Evolutionary conservation across 1,140 invertebrate species (phyloP), one percentile per base, ranked within the genome.

Genomic region (Drosophila nigromelanica): DNA sequence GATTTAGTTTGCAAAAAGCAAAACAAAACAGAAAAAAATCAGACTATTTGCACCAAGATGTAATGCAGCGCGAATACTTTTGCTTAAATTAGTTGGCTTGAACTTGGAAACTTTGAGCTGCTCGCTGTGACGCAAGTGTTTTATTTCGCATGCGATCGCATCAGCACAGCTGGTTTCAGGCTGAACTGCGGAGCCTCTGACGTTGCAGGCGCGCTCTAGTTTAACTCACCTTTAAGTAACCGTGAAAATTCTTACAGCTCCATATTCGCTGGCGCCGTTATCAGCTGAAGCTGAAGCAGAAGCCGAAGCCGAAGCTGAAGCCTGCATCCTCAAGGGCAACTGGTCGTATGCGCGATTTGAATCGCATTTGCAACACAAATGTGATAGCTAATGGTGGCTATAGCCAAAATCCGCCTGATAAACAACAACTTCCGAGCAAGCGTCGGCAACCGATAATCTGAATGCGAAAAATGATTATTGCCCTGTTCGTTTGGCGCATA

Each of bases 191-290:
- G 61, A 56, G 21, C 30, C 52, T 48, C 74, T 85, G 81, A 87
- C 77, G 78, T 63, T 66, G 50, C 62, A 10, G 27, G 33, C 7
- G 33, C 10, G 33, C 33, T 24, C 14, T 51, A 21, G 59, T 62
- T 40, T 15, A 51, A 45, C 62, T 89, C 85, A 89, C 85, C 85
- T 89, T 89, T 89, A 89, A 89, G 51, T 87, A 73, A 86, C 82
- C 82, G 82, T 87, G 72, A 86, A 87, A 83, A 66, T 27, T 35
- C 42, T 43, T 11, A 21, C 14, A 62, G 43, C 35, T 40, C 11
- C 45, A 39, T 18, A 18, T 33, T 18, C 11, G 21, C 35, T 15
- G 0, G 12, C 5, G 12, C 47, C 45, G 21, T 54, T 69, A 69
- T 69, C 66, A 69, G 51, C 60, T 21, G 15, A 11, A n/a, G 18